Conservation (phyloP, 1,140 invertebrate genomes). For the Eulimnadia texana region DNA sequence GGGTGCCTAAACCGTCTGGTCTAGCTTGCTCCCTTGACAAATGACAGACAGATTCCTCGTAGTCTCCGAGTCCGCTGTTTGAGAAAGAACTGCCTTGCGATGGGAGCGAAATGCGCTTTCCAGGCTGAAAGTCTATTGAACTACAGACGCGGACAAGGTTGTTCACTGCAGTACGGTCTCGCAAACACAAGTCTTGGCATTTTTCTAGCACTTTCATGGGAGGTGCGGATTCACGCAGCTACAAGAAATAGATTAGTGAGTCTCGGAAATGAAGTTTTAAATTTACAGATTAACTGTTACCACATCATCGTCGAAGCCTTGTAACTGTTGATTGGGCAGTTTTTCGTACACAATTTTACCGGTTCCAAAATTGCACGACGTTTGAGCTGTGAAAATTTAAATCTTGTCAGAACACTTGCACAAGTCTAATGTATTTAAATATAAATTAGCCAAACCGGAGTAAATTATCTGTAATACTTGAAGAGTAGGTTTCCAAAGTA, state of each 20-base stretch:
- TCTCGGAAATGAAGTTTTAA: background rate
- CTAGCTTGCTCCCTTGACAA: conserved; percentile 64
- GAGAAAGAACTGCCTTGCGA: conserved; percentile 38
- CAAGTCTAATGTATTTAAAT: background rate
- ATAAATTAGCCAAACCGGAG: background rate
- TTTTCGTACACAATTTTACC: conserved; percentile 75
- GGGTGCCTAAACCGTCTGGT: conserved; percentile 68
- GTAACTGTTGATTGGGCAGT: conserved; percentile 70
- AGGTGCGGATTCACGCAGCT: conserved; percentile 60
- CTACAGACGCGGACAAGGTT: conserved; percentile 64
- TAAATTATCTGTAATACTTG: conserved; percentile 7
- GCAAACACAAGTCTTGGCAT: conserved; percentile 61
- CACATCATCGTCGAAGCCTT: conserved; percentile 73
- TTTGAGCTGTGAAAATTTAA: conserved; percentile 49
- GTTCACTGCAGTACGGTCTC: conserved; percentile 60
- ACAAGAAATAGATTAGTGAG: conserved; percentile 18
- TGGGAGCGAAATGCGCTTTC: conserved; percentile 37
- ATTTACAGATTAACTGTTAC: conserved; percentile 35
- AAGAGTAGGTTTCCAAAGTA: conserved; percentile 14
- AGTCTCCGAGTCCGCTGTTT: conserved; percentile 53
- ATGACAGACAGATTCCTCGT: conserved; percentile 80
- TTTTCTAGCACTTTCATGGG: conserved; percentile 73
- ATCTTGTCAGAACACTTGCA: background rate
- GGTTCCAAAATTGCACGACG: conserved; percentile 71
- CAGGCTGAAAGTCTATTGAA: conserved; percentile 79